phyloP scores from a whole-genome alignment of 2,888 invertebrate genomes.

The Caenorhabditis doughertyi region DNA sequence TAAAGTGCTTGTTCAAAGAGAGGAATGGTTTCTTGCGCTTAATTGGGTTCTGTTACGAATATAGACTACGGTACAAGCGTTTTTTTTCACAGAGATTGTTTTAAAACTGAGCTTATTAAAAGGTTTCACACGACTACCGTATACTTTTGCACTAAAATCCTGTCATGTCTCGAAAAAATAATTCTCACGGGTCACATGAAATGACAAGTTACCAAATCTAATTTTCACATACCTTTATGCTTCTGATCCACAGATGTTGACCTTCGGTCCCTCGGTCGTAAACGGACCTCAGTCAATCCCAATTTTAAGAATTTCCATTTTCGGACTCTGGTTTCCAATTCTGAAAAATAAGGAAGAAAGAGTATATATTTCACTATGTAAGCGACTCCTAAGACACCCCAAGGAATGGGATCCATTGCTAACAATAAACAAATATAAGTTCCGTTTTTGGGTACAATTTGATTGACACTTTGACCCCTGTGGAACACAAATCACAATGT shows the following conservation, averaged over 20 bases:
- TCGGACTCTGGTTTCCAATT: slow-evolving; percentile 66
- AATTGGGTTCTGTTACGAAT: background rate
- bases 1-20: background rate
- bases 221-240: slow-evolving; percentile 44
- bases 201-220: background rate
- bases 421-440: slow-evolving; percentile 53
- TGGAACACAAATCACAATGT: background rate
- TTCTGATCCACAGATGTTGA: slow-evolving; percentile 61
- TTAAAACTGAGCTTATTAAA: too few species aligned
- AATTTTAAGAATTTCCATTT: slow-evolving; percentile 67
- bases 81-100: too few species aligned
- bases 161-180: too few species aligned
- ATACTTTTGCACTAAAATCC: too few species aligned
- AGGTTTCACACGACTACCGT: too few species aligned
- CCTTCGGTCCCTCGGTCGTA: slow-evolving; percentile 53
- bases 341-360: slow-evolving; percentile 53
- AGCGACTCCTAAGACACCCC: slow-evolving; percentile 1
- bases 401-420: slow-evolving; percentile 8
- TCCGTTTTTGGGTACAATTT: slow-evolving; percentile 9
- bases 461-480: slow-evolving; percentile 22
- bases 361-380: slow-evolving; percentile 33
- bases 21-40: background rate
- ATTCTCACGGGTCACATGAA: too few species aligned
- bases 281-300: slow-evolving; percentile 62
- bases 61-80: background rate